Percentiles rank a stretch among this genome's conserved stretches.
These are phyloP conservation scores for Zenarchopterus dispar DNA, from an alignment of 2,797 vertebrate species.

Conservation along the genomic window DNA sequence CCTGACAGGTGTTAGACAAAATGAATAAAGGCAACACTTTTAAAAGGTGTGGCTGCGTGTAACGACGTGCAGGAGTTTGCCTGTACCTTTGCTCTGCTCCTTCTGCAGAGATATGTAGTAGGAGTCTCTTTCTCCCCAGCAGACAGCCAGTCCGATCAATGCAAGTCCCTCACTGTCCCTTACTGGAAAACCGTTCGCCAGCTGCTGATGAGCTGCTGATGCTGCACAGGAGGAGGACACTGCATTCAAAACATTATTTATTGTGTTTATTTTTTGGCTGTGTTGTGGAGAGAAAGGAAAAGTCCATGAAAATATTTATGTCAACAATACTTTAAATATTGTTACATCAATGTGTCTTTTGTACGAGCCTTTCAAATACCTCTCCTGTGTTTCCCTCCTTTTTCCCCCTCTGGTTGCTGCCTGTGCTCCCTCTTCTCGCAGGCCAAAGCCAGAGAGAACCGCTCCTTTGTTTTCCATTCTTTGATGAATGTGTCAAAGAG, in stretches of 20 bases:
- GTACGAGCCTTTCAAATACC: constrained; percentile 75
- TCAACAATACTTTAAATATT: not conserved
- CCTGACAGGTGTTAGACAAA: constrained; percentile 64
- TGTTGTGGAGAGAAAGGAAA: too few species aligned
- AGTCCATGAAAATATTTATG: not conserved
- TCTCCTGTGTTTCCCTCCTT: constrained; percentile 86
- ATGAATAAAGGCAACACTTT: not conserved
- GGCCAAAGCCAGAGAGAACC: constrained; percentile 89
- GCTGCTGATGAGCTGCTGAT: constrained; percentile 47
- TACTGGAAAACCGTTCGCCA: constrained; percentile 85
- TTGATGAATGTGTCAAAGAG: constrained; percentile 91
- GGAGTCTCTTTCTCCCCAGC: constrained; percentile 95
- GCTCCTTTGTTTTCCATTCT: constrained; percentile 90
- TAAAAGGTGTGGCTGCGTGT: not conserved
- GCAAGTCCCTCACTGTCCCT: constrained; percentile 81
- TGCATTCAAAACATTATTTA: not conserved
- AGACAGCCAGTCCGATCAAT: constrained; percentile 90
- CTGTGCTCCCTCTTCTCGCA: constrained; percentile 83
- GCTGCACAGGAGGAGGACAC: constrained; percentile 38
- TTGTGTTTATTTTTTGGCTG: not conserved
- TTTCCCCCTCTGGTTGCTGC: constrained; percentile 72
- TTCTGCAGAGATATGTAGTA: constrained; percentile 93
- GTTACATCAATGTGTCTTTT: not conserved
- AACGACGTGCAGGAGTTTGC: not conserved
- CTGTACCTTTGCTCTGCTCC: constrained; percentile 84